Percentiles rank a stretch among this genome's conserved stretches.
phyloP scores from a whole-genome alignment of 2,888 invertebrate species.

The Drosophila neonasuta region DNA sequence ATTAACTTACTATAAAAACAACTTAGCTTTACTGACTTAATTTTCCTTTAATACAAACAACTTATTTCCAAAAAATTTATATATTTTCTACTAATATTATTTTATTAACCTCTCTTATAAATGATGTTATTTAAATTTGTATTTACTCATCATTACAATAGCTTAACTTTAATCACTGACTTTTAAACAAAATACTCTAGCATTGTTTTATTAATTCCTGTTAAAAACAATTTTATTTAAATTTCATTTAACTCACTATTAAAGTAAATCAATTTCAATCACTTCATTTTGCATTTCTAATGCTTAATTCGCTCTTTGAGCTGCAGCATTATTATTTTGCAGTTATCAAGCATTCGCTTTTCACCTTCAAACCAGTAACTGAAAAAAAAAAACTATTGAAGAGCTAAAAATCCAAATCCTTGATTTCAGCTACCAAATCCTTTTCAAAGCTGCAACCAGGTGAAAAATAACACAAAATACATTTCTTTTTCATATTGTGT shows the following conservation, averaged over 20 bases:
- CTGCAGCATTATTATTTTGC: constrained; percentile 27
- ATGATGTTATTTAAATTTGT: too few species aligned
- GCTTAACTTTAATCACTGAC: too few species aligned
- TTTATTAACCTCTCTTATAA: too few species aligned
- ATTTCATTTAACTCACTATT: neutral
- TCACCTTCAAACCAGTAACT: constrained; percentile 30
- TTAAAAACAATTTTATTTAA: neutral
- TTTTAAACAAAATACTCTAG: neutral
- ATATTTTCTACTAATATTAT: too few species aligned
- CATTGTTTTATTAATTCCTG: neutral
- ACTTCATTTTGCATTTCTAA: neutral
- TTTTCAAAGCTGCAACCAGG: constrained; percentile 72
- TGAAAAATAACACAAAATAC: constrained; percentile 67
- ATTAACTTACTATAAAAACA: too few species aligned
- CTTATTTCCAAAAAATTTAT: too few species aligned
- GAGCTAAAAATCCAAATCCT: constrained; percentile 69
- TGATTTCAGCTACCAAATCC: constrained; percentile 69
- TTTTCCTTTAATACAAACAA: too few species aligned
- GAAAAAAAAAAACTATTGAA: constrained; percentile 48
- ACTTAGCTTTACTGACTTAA: too few species aligned
- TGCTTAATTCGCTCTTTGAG: constrained; percentile 1
- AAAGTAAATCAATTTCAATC: neutral
- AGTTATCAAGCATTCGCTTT: constrained; percentile 37
- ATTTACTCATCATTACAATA: too few species aligned
- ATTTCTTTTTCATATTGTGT: constrained; percentile 47